Conservation (phyloP, 2,888 invertebrate genomes). For the Parnassius glacialis region DNA sequence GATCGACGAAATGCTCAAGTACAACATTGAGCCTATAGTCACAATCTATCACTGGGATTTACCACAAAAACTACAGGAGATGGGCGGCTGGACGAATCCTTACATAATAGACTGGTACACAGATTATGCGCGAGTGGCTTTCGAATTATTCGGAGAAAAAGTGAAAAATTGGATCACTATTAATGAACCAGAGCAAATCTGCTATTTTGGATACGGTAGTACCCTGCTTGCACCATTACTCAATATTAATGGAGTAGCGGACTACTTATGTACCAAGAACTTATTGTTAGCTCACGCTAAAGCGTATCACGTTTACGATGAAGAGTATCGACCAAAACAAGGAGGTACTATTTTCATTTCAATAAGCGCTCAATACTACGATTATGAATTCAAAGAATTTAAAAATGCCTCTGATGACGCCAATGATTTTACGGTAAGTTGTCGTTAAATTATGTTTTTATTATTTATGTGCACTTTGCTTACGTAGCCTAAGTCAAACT, state of each 20-base stretch:
- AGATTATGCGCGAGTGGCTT: slow-evolving; percentile 60
- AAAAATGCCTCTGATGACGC: slow-evolving; percentile 53
- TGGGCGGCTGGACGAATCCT: slow-evolving; percentile 71
- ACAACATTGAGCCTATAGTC: slow-evolving; percentile 78
- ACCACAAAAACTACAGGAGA: slow-evolving; percentile 42
- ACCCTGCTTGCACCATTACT: background rate
- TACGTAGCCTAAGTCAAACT: too few species aligned
- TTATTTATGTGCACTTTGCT: too few species aligned
- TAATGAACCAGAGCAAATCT: slow-evolving; percentile 16
- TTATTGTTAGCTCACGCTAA: slow-evolving; percentile 76
- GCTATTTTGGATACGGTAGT: slow-evolving; percentile 6
- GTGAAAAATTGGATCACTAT: slow-evolving; percentile 43
- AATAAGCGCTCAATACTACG: slow-evolving; percentile 22
- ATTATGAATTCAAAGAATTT: slow-evolving; percentile 50
- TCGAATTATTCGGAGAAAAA: slow-evolving; percentile 62
- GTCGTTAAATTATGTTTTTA: background rate
- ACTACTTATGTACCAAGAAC: slow-evolving; percentile 68
- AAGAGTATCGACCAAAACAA: slow-evolving; percentile 43
- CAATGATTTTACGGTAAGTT: slow-evolving; percentile 65
- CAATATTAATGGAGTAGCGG: slow-evolving; percentile 50
- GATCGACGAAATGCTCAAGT: slow-evolving; percentile 71
- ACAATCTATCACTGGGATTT: slow-evolving; percentile 71
- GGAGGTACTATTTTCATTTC: slow-evolving; percentile 37
- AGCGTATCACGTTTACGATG: slow-evolving; percentile 56
- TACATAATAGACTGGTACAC: slow-evolving; percentile 59